Conservation (phyloP, 2,888 invertebrate species). For the Aspidiotus rigidus region DNA sequence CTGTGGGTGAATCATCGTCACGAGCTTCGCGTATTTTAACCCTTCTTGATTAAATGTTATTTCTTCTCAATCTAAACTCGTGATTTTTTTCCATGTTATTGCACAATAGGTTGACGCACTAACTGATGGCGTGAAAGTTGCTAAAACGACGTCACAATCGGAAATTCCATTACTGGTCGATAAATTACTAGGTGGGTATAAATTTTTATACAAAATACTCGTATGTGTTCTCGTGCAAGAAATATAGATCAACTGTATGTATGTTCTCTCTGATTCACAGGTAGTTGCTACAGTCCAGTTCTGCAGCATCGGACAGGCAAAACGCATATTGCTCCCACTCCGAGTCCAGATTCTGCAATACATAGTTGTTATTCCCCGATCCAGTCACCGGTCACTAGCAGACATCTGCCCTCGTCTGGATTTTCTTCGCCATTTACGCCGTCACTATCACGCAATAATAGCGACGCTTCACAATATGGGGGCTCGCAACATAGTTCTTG, state of each 20-base stretch:
- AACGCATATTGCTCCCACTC: conserved; percentile 57
- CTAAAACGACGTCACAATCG: conserved; percentile 41
- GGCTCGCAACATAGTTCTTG: conserved; percentile 52
- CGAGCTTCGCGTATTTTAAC: not conserved
- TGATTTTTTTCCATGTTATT: conserved; percentile 9
- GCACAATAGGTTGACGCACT: conserved; percentile 24
- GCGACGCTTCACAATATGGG: conserved; percentile 81
- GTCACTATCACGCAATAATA: conserved; percentile 77
- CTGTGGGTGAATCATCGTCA: too few species aligned
- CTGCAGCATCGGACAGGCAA: conserved; percentile 43
- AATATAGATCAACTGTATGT: too few species aligned
- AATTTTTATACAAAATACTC: not conserved
- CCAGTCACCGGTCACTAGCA: conserved; percentile 73
- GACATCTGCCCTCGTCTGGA: conserved; percentile 55
- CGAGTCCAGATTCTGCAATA: conserved; percentile 80
- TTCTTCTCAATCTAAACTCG: not conserved
- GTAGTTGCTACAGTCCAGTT: conserved; percentile 51
- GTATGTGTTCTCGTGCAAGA: too few species aligned
- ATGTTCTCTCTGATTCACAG: conserved; percentile 28
- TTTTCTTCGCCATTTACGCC: conserved; percentile 59
- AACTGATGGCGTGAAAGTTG: conserved; percentile 32
- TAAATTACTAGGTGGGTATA: conserved; percentile 49
- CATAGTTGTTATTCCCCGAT: conserved; percentile 82
- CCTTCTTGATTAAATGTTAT: not conserved
- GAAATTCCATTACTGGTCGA: conserved; percentile 51